Conservation (phyloP, 2,797 vertebrate species). For the Clarias laeviceps region DNA sequence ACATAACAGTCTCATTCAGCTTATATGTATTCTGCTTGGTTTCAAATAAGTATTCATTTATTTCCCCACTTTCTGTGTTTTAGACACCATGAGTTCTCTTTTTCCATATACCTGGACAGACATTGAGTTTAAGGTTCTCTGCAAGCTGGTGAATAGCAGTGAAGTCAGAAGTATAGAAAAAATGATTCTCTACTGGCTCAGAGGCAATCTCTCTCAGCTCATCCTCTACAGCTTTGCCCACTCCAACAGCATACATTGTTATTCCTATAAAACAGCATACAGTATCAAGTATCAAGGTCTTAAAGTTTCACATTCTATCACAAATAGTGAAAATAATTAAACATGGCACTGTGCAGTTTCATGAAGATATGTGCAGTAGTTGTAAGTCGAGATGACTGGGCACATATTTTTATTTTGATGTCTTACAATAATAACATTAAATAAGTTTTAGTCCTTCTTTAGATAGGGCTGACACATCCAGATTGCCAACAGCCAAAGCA, state of each 20-base stretch:
- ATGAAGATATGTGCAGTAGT: neutral
- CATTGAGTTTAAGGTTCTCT: conserved; percentile 91
- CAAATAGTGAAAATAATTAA: neutral
- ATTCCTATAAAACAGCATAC: conserved; percentile 76
- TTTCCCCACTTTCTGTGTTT: neutral
- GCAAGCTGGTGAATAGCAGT: conserved; percentile 88
- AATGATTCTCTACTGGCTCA: conserved; percentile 88
- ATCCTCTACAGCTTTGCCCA: conserved; percentile 93
- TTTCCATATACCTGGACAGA: conserved; percentile 86
- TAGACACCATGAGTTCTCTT: neutral
- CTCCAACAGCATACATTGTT: conserved; percentile 94
- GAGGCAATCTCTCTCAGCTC: conserved; percentile 92
- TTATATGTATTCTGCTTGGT: neutral
- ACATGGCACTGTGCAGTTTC: neutral
- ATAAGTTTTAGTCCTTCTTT: neutral
- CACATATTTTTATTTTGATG: neutral
- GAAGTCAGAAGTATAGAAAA: conserved; percentile 92
- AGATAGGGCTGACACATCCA: neutral
- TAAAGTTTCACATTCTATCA: neutral
- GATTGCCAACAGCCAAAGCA: neutral
- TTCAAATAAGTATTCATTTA: neutral
- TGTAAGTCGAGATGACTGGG: neutral
- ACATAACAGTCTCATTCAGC: neutral
- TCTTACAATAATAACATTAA: neutral
- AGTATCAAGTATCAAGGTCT: too few species aligned